These are phyloP conservation scores for Drosophila baimaii DNA, from an alignment of 1,140 invertebrate genomes.

Conservation along the genomic window DNA sequence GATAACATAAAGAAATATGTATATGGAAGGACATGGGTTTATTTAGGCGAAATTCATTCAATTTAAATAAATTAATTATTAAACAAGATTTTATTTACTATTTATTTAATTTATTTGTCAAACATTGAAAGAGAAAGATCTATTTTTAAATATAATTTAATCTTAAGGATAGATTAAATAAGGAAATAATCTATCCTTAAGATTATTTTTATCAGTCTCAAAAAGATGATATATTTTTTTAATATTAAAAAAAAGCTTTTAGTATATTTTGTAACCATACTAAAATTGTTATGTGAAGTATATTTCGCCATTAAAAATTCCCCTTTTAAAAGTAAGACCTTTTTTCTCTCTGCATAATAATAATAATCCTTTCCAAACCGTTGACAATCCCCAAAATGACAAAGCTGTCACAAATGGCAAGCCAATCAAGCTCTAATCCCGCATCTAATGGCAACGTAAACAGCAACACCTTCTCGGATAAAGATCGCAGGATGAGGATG, in stretches of 20 bases:
- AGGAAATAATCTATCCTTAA: neutral
- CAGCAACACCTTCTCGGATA: slow-evolving; percentile 60
- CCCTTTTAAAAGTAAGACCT: too few relatives aligned
- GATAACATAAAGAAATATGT: neutral
- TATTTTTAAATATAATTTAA: neutral
- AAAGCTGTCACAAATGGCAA: slow-evolving; percentile 64
- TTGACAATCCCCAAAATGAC: slow-evolving; percentile 52
- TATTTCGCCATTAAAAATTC: neutral
- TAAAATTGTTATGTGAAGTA: neutral
- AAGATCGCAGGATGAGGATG: neutral
- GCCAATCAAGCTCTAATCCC: slow-evolving; percentile 63
- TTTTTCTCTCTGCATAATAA: slow-evolving; percentile 13
- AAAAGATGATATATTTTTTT: neutral
- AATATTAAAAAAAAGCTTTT: neutral
- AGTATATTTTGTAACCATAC: neutral
- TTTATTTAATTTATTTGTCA: neutral
- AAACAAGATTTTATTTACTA: too few relatives aligned
- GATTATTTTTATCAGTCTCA: neutral
- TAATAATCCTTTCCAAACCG: slow-evolving; percentile 39
- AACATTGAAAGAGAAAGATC: too few relatives aligned
- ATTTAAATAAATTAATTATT: too few relatives aligned
- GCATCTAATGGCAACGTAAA: slow-evolving; percentile 59
- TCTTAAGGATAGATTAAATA: neutral
- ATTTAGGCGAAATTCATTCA: too few relatives aligned
- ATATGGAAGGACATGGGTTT: neutral